Evolutionary conservation across 2,888 invertebrate species (phyloP).

Genomic region (Cantharis rufa): DNA sequence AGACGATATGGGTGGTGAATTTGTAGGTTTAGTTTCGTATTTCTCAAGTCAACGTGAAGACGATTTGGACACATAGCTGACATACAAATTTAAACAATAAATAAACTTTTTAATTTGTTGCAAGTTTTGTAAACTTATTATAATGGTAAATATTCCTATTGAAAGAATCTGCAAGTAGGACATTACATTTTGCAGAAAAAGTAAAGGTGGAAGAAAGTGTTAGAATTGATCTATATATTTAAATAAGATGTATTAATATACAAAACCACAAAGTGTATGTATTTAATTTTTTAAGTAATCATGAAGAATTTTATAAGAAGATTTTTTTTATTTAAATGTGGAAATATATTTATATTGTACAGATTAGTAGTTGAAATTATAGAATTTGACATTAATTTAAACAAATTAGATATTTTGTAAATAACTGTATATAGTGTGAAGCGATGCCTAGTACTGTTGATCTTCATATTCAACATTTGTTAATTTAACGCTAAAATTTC

Average conservation of each 20-base stretch:
- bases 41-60: conserved; percentile 89
- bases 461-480: neutral
- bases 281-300: conserved; percentile 20
- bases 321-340: conserved; percentile 33
- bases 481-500: neutral
- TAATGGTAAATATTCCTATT: conserved; percentile 14
- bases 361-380: conserved; percentile 26
- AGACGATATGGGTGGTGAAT: conserved; percentile 70
- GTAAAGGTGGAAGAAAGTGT: neutral
- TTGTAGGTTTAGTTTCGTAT: conserved; percentile 89
- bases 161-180: neutral
- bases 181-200: neutral
- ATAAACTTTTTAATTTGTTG: conserved; percentile 5
- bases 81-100: conserved; percentile 25
- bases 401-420: conserved; percentile 20
- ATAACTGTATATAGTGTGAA: conserved; percentile 20
- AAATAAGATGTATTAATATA: conserved; percentile 23
- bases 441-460: conserved; percentile 9
- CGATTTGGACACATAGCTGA: conserved; percentile 76
- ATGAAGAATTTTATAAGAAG: conserved; percentile 32
- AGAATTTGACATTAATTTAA: conserved; percentile 26
- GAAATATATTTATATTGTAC: conserved; percentile 40
- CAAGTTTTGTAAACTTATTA: neutral
- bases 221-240: conserved; percentile 9
- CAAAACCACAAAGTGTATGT: conserved; percentile 13